Evolutionary conservation across 2,113 vertebrate species (phyloP).

Genomic region (Dolichotis patagonum): DNA sequence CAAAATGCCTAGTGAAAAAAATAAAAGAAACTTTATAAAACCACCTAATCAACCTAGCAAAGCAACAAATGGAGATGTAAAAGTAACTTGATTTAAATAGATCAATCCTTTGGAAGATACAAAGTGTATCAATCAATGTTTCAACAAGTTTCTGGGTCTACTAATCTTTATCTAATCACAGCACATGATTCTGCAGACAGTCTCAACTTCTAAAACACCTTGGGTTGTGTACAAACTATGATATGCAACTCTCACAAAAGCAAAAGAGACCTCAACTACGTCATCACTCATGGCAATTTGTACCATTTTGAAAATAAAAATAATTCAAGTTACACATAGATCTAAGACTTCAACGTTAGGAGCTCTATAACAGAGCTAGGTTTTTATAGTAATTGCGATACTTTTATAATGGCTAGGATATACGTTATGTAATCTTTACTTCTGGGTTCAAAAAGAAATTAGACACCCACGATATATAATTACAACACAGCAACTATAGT

Average conservation of each 20-base stretch:
- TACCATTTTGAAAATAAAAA: slow-evolving; percentile 24
- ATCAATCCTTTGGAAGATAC: slow-evolving; percentile 36
- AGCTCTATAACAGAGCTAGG: slow-evolving; percentile 2
- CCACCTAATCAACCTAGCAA: slow-evolving; percentile 33
- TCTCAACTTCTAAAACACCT: slow-evolving; percentile 34
- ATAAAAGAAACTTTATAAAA: slow-evolving; percentile 59
- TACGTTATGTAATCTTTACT: not conserved
- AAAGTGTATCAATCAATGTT: slow-evolving; percentile 46
- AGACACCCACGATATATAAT: not conserved
- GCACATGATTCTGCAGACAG: not conserved
- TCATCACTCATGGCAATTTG: not conserved
- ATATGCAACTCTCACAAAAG: slow-evolving; percentile 20
- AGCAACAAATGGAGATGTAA: slow-evolving; percentile 43
- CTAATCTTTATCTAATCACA: slow-evolving; percentile 47
- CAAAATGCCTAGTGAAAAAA: slow-evolving; percentile 39
- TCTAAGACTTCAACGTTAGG: not conserved
- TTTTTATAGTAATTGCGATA: not conserved
- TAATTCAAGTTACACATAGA: not conserved
- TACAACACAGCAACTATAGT: not conserved
- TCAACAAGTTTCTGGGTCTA: slow-evolving; percentile 26
- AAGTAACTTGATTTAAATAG: slow-evolving; percentile 64
- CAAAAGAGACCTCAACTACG: not conserved
- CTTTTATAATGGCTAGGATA: slow-evolving; percentile 25
- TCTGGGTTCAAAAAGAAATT: slow-evolving; percentile 7
- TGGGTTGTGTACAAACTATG: not conserved